phyloP scores from a whole-genome alignment of 2,888 invertebrate genomes.

The Liopterus haemorrhoidalis region DNA sequence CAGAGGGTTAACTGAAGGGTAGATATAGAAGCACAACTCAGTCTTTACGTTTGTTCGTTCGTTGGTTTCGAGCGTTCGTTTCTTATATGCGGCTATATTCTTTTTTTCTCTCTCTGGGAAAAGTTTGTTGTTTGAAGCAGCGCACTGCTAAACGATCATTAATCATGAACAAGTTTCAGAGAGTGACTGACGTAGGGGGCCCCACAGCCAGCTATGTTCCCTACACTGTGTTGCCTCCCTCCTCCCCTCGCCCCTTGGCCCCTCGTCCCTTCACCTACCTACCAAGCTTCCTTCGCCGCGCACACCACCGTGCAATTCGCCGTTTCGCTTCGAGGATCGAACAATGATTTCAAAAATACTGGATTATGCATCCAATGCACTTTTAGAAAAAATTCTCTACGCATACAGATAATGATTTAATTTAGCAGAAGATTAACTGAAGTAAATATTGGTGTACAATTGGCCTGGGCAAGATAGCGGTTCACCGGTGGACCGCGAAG shows the following conservation, averaged over 20 bases:
- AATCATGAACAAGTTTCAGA: constrained; percentile 53
- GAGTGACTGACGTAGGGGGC: constrained; percentile 47
- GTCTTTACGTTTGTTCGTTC: constrained; percentile 47
- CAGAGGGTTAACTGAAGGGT: constrained; percentile 41
- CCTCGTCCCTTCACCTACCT: no score
- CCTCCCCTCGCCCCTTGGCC: constrained; percentile 27
- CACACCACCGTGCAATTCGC: no score
- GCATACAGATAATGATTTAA: no score
- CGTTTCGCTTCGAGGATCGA: no score
- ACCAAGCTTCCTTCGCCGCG: no score
- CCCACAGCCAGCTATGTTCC: constrained; percentile 40
- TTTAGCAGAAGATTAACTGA: no score
- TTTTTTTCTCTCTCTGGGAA: constrained; percentile 56
- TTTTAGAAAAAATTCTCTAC: no score
- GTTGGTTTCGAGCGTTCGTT: constrained; percentile 43
- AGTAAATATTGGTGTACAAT: no score
- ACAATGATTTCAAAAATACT: no score
- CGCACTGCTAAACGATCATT: constrained; percentile 52
- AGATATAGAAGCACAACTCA: constrained; percentile 39
- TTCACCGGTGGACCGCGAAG: no score
- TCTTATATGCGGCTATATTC: constrained; percentile 49
- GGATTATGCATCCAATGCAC: no score
- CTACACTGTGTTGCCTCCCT: constrained; percentile 38
- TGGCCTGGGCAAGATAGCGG: no score
- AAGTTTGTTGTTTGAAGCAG: constrained; percentile 60